Conservation (phyloP, 2,113 vertebrate genomes). For the Hippocampus comes region DNA sequence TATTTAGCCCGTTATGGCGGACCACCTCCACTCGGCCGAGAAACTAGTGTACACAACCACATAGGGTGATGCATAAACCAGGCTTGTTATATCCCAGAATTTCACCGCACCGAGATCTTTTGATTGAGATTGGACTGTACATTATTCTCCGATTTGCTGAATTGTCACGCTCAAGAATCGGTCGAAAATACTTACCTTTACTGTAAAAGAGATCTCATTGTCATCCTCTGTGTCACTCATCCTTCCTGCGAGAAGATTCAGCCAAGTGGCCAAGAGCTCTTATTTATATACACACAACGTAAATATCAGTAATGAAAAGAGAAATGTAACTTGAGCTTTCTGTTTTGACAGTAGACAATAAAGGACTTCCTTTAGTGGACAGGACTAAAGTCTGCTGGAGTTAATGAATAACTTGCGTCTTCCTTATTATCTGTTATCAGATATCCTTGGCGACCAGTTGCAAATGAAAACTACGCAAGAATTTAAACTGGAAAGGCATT, state of each 20-base stretch:
- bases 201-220: constrained; percentile 64
- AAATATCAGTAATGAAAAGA: not conserved
- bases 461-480: not conserved
- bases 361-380: not conserved
- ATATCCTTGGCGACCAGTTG: not conserved
- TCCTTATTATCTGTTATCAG: constrained; percentile 61
- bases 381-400: constrained; percentile 58
- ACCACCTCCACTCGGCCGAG: constrained; percentile 65
- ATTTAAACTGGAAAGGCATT: not conserved
- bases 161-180: not conserved
- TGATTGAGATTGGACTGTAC: not conserved
- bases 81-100: not conserved
- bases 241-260: constrained; percentile 3
- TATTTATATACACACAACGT: not conserved
- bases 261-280: not conserved
- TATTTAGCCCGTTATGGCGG: constrained; percentile 51
- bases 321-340: constrained; percentile 27
- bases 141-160: not conserved
- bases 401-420: constrained; percentile 61
- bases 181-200: constrained; percentile 57
- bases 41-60: constrained; percentile 52
- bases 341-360: constrained; percentile 7
- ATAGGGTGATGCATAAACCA: constrained; percentile 9
- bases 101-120: not conserved
- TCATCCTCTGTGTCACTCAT: constrained; percentile 66